Base-by-base conservation (phyloP, 1,140 invertebrate species). In the Marisa cornuarietis region DNA sequence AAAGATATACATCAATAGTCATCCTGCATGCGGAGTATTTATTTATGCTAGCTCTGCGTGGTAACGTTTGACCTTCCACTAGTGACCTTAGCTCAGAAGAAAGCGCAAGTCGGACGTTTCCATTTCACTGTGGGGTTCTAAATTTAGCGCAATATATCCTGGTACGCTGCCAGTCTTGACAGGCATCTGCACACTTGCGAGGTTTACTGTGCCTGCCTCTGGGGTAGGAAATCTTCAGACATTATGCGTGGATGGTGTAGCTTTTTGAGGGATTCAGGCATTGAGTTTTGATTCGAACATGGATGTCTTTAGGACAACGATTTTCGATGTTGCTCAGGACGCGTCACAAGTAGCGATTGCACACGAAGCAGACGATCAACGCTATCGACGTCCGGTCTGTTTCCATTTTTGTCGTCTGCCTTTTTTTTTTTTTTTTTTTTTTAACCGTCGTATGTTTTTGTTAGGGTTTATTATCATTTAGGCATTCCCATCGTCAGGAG, bases 241-340 rank as follows among this genome's bases (percentile, higher is more conserved):
- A 58, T 58, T 58, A 58, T 58, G 54, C 54, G 54, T 14, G 54
- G 54, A 58, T 14, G 54, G 54, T 58, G 54, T 11, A 14, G 54
- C 1, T 26, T 68, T 24, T 24, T 68, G 66, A 68, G n/a, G 66
- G 31, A 42, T 11, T 24, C 1, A 11, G 7, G 49, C 20, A 26
- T 31, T 62, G 24, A 65, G 22, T 42, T 58, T 20, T 63, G 26
- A 62, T 22, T 52, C 24, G 75, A 74, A 68, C 63, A 82, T 78
- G 69, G 71, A 87, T 82, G 82, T 82, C 81, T 68, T 86, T 86
- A 80, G 85, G 68, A 78, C 83, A 16, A 85, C 83, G 8, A 85
- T 89, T 52, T 89, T 82, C 73, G 86, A 87, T 63, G 83, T 88
- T 31, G 85, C 86, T 31, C 87, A 88, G 72, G 88, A 85, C 76